Evolutionary conservation across 2,797 vertebrate species (phyloP), one percentile per base, ranked within the genome.

Genomic region (Percopsis omiscomaycus): DNA sequence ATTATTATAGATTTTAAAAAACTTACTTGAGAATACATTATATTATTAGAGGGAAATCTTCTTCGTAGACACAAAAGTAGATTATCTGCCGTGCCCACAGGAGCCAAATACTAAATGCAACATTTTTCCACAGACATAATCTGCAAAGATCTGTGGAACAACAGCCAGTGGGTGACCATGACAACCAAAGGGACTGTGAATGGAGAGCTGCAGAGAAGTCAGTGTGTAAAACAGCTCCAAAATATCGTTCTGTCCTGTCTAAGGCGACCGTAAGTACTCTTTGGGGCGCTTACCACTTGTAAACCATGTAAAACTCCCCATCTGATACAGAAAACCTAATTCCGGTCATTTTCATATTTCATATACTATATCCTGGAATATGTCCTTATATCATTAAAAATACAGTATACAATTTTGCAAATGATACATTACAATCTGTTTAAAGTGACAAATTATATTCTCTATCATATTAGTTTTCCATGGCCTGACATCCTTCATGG

Each of bases 231-330:
- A 90, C 88, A 73, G 89, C 93, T 79, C 93, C 89, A 73, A 93
- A 93, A 91, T 93, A 93, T 92, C 86, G 91, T 91, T 92, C 93
- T 89, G 84, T 92, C 91, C 89, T 94, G 61, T 84, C 94, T 51
- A 88, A 92, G 58, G 83, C 91, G 92, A 91, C 93, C 83, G 96
- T 98, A 98, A 98, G 96, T 97, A 84, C 75, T 61, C 72, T 69
- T 66, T 22, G 22, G 22, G 22, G 22, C 22, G 22, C 22, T 22
- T 22, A 22, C 22, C 22, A 22, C 22, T 22, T 22, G 22, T 22
- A 22, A 22, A 22, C 22, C 22, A 22, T 69, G 80, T 73, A 49
- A 79, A 86, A 66, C 59, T 72, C 62, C 11, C 48, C 48, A 27
- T 63, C 54, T 16, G n/a, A 1, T 29, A 28, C 48, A 48, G 9